Evolutionary conservation across 2,797 vertebrate species (phyloP).

Genomic region (Steatocranus sp.): DNA sequence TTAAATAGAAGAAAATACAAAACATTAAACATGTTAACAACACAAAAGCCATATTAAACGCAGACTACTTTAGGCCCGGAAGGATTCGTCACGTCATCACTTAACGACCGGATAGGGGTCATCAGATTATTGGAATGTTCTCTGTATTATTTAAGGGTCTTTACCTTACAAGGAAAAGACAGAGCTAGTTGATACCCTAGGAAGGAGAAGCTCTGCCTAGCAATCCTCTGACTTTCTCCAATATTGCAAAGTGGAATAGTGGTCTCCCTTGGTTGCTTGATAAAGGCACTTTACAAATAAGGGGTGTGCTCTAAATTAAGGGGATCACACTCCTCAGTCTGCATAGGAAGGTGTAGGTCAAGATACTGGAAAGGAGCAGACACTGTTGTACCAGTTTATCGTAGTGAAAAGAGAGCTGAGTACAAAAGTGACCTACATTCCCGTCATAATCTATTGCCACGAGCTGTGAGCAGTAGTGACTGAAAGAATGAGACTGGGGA

Average conservation of each 20-base stretch:
- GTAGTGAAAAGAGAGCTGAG: background rate
- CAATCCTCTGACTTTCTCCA: background rate
- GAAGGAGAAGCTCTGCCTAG: background rate
- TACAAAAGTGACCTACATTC: background rate
- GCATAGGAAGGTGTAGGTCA: background rate
- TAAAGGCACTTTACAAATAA: background rate
- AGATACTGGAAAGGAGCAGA: background rate
- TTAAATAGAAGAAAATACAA: too few relatives aligned
- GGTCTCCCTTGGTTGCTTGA: background rate
- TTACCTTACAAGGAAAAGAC: rapidly evolving
- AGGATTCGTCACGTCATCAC: too few relatives aligned
- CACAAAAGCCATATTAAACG: too few relatives aligned
- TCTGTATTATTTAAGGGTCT: background rate
- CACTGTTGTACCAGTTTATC: background rate
- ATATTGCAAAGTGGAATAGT: background rate
- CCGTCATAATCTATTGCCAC: background rate
- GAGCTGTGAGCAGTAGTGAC: background rate
- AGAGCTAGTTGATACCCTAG: background rate
- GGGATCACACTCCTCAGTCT: background rate
- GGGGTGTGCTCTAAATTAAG: background rate
- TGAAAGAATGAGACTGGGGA: background rate
- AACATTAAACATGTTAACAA: too few relatives aligned
- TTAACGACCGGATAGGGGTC: too few relatives aligned
- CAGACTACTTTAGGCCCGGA: too few relatives aligned
- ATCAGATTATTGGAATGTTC: background rate